A percentile compares a stretch with the other conserved stretches of the same genome.
phyloP scores from a whole-genome alignment of 1,140 invertebrate species.

The Papilio glaucus region DNA sequence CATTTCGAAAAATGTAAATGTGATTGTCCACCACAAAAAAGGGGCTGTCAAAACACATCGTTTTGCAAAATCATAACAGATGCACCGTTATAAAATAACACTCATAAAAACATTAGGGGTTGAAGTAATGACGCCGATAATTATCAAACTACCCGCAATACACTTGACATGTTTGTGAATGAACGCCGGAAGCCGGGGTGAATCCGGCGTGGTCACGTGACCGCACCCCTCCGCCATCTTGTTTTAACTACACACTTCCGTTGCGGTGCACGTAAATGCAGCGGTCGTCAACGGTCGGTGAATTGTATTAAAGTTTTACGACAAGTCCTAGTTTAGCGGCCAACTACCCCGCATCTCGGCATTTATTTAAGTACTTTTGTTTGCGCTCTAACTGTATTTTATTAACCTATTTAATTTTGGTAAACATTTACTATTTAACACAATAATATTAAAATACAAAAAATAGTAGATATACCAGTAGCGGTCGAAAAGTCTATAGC shows the following conservation, averaged over 20 bases:
- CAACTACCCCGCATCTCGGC: constrained; percentile 41
- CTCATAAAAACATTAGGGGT: constrained; percentile 69
- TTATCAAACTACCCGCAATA: constrained; percentile 77
- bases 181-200: constrained; percentile 75
- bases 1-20: constrained; percentile 18
- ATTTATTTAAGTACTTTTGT: constrained; percentile 12
- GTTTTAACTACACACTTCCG: constrained; percentile 77
- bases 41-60: constrained; percentile 38
- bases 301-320: constrained; percentile 63
- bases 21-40: constrained; percentile 29
- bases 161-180: constrained; percentile 78
- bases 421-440: not conserved
- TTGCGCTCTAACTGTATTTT: not conserved
- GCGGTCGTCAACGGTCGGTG: constrained; percentile 60
- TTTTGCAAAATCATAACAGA: constrained; percentile 70
- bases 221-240: constrained; percentile 71
- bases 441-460: too few species aligned
- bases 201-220: constrained; percentile 76
- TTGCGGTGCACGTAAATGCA: constrained; percentile 62
- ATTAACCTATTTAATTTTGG: not conserved
- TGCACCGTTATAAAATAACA: constrained; percentile 64
- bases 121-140: constrained; percentile 70
- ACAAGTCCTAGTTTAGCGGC: constrained; percentile 53
- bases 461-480: too few species aligned
- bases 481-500: too few species aligned